Percentiles rank a stretch among this genome's conserved stretches.
These are phyloP conservation scores for Oxytorus armatus DNA, from an alignment of 2,888 invertebrate species.

Conservation along the genomic window DNA sequence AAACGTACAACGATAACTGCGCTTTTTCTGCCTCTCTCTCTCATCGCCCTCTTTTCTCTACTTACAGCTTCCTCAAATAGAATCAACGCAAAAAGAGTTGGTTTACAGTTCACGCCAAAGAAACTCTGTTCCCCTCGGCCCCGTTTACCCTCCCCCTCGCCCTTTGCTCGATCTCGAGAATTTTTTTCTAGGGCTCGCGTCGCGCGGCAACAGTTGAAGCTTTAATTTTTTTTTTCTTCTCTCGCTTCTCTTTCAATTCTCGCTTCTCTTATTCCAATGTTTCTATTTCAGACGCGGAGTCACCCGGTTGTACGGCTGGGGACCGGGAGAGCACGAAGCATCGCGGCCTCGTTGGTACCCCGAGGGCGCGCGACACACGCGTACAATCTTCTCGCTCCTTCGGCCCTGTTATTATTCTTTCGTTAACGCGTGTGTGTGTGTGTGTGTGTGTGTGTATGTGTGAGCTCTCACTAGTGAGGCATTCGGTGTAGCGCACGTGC, in stretches of 20 bases:
- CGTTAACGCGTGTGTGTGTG: slow-evolving; percentile 41
- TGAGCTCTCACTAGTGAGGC: slow-evolving; percentile 38
- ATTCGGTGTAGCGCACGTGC: slow-evolving; percentile 55
- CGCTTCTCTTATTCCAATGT: slow-evolving; percentile 60
- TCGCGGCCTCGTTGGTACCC: slow-evolving; percentile 49
- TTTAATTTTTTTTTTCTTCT: slow-evolving; percentile 27
- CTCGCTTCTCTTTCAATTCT: too few species aligned
- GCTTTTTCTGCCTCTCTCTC: slow-evolving; percentile 21
- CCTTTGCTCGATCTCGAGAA: slow-evolving; percentile 54
- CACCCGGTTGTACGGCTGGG: slow-evolving; percentile 31
- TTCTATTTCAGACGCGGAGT: slow-evolving; percentile 65
- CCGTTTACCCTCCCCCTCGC: slow-evolving; percentile 8
- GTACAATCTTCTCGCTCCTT: slow-evolving; percentile 57
- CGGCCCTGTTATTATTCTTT: slow-evolving; percentile 62
- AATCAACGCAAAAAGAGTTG: slow-evolving; percentile 57
- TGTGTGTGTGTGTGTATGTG: not conserved
- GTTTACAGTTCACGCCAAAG: slow-evolving; percentile 62
- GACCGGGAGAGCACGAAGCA: not conserved
- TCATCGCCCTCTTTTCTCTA: slow-evolving; percentile 26
- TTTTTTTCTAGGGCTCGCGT: slow-evolving; percentile 45
- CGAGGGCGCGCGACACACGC: slow-evolving; percentile 44
- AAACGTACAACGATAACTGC: slow-evolving; percentile 52
- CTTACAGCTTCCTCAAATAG: slow-evolving; percentile 65
- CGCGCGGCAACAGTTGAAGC: slow-evolving; percentile 34
- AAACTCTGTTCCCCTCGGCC: slow-evolving; percentile 38